These are phyloP conservation scores for Callipepla squamata DNA, from an alignment of 2,113 vertebrate genomes.

Conservation along the genomic window DNA sequence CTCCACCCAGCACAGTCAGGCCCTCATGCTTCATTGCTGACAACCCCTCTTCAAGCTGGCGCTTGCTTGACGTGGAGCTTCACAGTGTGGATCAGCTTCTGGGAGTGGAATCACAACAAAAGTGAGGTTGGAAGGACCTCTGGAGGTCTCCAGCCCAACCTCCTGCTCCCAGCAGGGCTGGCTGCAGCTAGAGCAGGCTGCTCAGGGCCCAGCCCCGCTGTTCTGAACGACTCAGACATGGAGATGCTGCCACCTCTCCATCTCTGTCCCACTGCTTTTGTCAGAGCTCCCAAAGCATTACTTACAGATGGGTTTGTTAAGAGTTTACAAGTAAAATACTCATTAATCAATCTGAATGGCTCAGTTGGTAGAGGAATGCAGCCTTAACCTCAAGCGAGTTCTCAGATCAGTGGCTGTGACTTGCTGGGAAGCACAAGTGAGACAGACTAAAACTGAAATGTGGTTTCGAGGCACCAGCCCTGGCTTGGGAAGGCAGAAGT, in stretches of 20 bases:
- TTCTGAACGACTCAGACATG: background rate
- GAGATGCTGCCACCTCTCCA: background rate
- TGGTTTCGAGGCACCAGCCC: background rate
- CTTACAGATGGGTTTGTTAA: background rate
- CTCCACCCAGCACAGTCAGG: background rate
- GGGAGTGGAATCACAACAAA: background rate
- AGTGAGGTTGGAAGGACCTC: background rate
- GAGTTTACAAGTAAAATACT: background rate
- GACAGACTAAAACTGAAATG: background rate
- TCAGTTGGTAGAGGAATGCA: background rate
- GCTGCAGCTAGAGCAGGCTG: background rate
- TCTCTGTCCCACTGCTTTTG: background rate
- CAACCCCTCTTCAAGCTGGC: background rate
- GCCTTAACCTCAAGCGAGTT: background rate
- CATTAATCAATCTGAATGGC: background rate
- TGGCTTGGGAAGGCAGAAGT: background rate
- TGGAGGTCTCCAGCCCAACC: constrained; percentile 9
- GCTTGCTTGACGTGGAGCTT: background rate
- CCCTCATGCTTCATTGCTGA: background rate
- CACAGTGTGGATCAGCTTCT: background rate
- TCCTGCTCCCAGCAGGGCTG: background rate
- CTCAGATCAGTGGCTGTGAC: background rate
- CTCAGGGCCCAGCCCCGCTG: background rate
- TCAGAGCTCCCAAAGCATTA: background rate
- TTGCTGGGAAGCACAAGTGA: background rate